Evolutionary conservation across 2,888 invertebrate genomes (phyloP).

Genomic region (Thysanoteuthis rhombus): DNA sequence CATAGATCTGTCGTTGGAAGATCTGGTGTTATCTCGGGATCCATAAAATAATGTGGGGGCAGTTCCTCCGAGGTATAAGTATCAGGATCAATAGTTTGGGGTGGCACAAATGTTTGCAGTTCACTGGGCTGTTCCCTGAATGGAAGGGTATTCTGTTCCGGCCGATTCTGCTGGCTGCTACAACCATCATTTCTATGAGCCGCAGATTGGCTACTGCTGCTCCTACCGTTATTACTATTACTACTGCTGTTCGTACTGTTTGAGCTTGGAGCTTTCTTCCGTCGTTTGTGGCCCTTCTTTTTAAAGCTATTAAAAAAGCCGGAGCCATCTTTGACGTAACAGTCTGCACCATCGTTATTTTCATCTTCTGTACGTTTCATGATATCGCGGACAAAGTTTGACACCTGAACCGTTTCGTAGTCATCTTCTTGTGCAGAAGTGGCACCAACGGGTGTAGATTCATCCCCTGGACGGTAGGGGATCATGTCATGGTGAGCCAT

Average conservation of each 20-base stretch:
- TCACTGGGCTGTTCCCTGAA: background rate
- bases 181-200: background rate
- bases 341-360: background rate
- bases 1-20: constrained; percentile 26
- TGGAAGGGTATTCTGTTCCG: background rate
- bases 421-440: background rate
- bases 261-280: background rate
- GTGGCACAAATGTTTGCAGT: background rate
- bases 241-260: background rate
- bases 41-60: constrained; percentile 26
- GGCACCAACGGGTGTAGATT: background rate
- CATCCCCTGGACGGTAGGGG: background rate
- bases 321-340: background rate
- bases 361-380: background rate
- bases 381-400: constrained; percentile 13
- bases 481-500: constrained; percentile 1
- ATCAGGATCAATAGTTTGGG: background rate
- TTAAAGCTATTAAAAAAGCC: background rate
- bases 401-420: background rate
- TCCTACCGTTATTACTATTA: background rate
- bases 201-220: background rate
- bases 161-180: background rate
- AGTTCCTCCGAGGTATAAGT: constrained; percentile 12
- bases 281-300: background rate
- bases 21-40: constrained; percentile 25